Evolutionary conservation across 2,113 vertebrate species (phyloP).

Genomic region (Ceuthmochares aereus): DNA sequence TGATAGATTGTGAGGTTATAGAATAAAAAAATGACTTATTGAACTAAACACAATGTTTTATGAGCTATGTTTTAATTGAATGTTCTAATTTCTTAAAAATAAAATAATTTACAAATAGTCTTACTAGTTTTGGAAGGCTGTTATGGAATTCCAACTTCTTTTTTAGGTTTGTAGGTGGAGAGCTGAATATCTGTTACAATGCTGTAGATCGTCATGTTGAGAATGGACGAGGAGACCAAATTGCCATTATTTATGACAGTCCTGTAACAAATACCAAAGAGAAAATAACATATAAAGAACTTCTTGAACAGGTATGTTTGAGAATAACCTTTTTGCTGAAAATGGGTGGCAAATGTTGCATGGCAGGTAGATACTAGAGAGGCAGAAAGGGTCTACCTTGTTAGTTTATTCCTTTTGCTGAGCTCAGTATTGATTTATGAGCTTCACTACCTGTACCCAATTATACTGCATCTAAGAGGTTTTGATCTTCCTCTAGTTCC

Average conservation of each 20-base stretch:
- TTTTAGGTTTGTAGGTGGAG: slow-evolving; percentile 92
- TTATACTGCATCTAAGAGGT: neutral
- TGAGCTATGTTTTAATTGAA: neutral
- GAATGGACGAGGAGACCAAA: slow-evolving; percentile 85
- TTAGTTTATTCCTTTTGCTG: neutral
- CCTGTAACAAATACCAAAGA: slow-evolving; percentile 89
- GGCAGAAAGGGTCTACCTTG: neutral
- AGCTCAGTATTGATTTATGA: neutral
- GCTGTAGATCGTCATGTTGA: slow-evolving; percentile 93
- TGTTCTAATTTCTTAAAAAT: neutral
- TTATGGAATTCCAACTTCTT: neutral
- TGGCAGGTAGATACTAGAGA: neutral
- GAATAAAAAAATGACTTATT: neutral
- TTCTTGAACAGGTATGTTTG: slow-evolving; percentile 86
- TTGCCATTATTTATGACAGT: slow-evolving; percentile 93
- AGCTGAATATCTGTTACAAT: slow-evolving; percentile 95
- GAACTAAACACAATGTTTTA: neutral
- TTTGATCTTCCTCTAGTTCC: neutral
- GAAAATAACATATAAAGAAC: slow-evolving; percentile 86
- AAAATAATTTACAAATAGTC: neutral
- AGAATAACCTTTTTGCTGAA: neutral
- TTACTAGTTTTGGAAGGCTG: neutral
- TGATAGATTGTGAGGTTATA: neutral
- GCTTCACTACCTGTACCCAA: neutral
- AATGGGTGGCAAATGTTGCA: neutral